phyloP scores from a whole-genome alignment of 2,797 vertebrate genomes.

The Scyliorhinus canicula region DNA sequence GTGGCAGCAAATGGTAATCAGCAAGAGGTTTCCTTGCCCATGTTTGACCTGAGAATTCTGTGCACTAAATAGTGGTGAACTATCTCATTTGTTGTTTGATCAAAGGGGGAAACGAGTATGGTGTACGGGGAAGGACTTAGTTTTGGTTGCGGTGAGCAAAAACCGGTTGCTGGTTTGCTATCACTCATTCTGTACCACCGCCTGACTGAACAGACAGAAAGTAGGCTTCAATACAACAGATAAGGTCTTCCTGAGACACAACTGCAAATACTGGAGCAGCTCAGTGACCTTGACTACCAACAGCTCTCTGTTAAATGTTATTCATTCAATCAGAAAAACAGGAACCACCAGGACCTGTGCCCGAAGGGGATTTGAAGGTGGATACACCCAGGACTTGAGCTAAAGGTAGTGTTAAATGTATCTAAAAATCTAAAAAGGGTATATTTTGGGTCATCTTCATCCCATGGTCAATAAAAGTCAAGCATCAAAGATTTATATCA shows the following conservation, averaged over 20 bases:
- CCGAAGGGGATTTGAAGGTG: background rate
- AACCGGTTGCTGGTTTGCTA: background rate
- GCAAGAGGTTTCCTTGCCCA: too few species aligned
- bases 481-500: background rate
- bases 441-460: slow-evolving; percentile 2
- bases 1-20: too few species aligned
- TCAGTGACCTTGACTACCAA: background rate
- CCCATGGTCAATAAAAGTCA: background rate
- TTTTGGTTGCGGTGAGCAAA: background rate
- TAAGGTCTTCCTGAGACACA: background rate
- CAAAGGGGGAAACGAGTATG: background rate
- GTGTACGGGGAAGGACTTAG: background rate
- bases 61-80: background rate
- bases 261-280: background rate
- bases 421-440: background rate
- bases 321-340: background rate
- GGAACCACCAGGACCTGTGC: too few species aligned
- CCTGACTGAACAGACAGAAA: background rate
- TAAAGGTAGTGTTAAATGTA: background rate
- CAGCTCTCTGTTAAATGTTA: background rate
- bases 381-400: background rate
- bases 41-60: background rate
- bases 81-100: background rate
- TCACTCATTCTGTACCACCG: background rate
- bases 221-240: slow-evolving; percentile 31